Base-by-base conservation (phyloP, 2,888 invertebrate species). In the Digitonthophagus gazella region DNA sequence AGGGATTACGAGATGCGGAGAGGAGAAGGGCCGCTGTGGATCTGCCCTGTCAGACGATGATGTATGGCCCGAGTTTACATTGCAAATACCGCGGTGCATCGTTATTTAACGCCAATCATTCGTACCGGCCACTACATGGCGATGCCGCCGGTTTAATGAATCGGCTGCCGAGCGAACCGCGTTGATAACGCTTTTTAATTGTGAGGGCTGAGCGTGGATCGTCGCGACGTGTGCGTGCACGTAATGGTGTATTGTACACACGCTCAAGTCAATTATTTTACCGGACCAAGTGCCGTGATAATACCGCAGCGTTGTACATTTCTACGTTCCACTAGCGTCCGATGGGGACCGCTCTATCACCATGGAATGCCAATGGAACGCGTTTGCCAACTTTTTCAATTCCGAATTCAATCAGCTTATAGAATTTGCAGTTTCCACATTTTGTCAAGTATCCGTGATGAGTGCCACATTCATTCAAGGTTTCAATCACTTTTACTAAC, bases 61-160 rank as follows among this genome's bases (percentile, higher is more conserved):
- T 75, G 73, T 75, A 75, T 75, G 74, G 68, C 73, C 71, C 67
- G 67, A 75, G 75, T 75, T 75, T 75, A 75, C 75, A 75, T 75
- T 74, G 75, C 75, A 75, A 75, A 75, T 75, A 74, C 74, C 72
- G 68, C 73, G 67, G 67, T 74, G 74, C 73, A 72, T 73, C 75
- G 73, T 73, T 74, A 75, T 75, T 74, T 74, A 73, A 73, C 71
- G 74, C 74, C 75, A 75, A 75, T 74, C 74, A 74, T 73, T 57
- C 57, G 15, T 16, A 19, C 14, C 16, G 18, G 16, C 18, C 61
- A 16, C 19, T 19, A 20, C n/a, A n/a, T 20, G 18, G 61, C 61
- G 18, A 61, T 20, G 20, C 18, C 61, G 18, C 18, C 58, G 19
- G 20, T 61, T 61, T 61, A 61, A 61, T 61, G 61, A 61, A 61